A percentile compares a stretch with the other conserved stretches of the same genome.
phyloP scores from a whole-genome alignment of 2,797 vertebrate species.

The Leuciscus waleckii region DNA sequence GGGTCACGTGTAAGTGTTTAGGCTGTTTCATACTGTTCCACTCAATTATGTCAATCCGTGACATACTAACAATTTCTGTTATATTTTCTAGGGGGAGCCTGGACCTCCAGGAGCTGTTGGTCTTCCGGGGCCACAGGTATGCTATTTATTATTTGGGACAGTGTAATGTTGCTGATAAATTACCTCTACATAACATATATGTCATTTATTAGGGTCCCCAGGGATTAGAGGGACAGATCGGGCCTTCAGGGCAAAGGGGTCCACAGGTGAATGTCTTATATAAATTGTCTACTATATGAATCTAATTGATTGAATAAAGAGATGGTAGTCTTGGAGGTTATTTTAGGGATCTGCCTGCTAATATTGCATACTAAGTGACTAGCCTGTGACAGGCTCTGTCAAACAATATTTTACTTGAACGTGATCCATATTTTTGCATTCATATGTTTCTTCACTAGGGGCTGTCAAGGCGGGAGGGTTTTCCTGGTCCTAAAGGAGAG shows the following conservation, averaged over 20 bases:
- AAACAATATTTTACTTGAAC: neutral
- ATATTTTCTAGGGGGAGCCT: conserved; percentile 80
- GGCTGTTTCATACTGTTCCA: neutral
- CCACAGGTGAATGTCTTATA: conserved; percentile 74
- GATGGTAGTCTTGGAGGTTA: neutral
- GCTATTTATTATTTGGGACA: neutral
- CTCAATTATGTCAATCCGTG: neutral
- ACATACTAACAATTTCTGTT: neutral
- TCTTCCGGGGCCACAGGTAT: conserved; percentile 81
- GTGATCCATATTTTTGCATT: neutral
- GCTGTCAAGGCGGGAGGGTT: conserved; percentile 75
- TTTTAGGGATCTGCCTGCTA: neutral
- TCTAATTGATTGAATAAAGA: neutral
- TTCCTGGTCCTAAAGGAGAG: conserved; percentile 83
- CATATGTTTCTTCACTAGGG: conserved; percentile 76
- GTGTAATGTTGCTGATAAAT: conserved; percentile 11
- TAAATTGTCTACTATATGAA: neutral
- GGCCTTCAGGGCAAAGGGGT: conserved; percentile 79
- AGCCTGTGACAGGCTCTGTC: neutral
- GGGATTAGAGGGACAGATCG: conserved; percentile 83
- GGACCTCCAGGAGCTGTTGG: conserved; percentile 81
- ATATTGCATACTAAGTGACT: neutral
- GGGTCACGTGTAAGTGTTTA: conserved; percentile 83
- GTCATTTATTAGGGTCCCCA: conserved; percentile 78
- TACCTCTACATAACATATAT: conserved; percentile 37